Percentiles rank a stretch among this genome's conserved stretches.
These are phyloP conservation scores for Xiphias gladius DNA, from an alignment of 2,113 vertebrate genomes.

Conservation along the genomic window DNA sequence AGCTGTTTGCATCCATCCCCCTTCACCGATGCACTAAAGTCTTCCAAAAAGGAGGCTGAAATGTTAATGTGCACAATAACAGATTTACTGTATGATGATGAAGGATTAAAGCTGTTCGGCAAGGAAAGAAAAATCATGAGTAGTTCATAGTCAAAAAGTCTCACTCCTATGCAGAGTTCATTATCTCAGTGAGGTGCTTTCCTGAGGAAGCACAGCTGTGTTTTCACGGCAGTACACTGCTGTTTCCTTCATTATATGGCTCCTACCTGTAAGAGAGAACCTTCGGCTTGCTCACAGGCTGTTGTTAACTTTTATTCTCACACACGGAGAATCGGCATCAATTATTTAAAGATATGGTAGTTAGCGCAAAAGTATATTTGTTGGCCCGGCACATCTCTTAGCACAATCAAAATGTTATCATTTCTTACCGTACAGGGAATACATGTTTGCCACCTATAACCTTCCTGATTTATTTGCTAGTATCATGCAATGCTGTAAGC, in stretches of 20 bases:
- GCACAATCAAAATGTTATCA: conserved; percentile 2
- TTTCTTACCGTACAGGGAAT: background rate
- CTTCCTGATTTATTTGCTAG: background rate
- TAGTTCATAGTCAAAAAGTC: conserved; percentile 39
- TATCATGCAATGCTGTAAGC: background rate
- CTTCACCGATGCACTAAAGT: conserved; percentile 59
- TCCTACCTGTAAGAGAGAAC: conserved; percentile 42
- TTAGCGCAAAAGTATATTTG: conserved; percentile 28
- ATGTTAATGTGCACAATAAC: conserved; percentile 44
- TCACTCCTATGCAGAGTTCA: conserved; percentile 60
- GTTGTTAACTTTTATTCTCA: conserved; percentile 68
- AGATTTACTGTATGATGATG: conserved; percentile 50
- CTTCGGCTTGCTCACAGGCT: conserved; percentile 51
- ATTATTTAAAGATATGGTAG: conserved; percentile 69
- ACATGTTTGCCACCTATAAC: background rate
- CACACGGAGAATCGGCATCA: conserved; percentile 55
- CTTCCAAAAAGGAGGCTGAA: conserved; percentile 27
- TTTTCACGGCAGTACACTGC: conserved; percentile 36
- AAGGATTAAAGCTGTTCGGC: conserved; percentile 64
- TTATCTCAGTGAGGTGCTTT: conserved; percentile 62
- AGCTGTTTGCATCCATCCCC: conserved; percentile 67
- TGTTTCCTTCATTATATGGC: conserved; percentile 70
- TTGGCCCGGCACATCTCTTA: conserved; percentile 25
- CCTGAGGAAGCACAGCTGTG: conserved; percentile 48
- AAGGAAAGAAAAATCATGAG: conserved; percentile 41